These are phyloP conservation scores for Miichthys miiuy DNA, from an alignment of 2,797 vertebrate genomes.

Conservation along the genomic window DNA sequence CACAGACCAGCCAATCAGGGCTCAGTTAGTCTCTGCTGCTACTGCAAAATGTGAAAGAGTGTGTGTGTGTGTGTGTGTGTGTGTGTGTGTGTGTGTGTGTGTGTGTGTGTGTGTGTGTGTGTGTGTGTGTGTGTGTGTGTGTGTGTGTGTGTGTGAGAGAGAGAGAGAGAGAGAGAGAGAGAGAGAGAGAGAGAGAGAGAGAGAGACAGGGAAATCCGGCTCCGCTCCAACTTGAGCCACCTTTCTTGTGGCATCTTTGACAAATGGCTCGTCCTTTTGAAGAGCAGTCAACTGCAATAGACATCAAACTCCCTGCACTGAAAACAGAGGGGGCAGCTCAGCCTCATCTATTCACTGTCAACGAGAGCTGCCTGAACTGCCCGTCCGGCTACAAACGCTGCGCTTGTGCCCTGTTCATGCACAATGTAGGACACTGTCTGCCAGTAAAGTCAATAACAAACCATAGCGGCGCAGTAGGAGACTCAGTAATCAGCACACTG, in stretches of 20 bases:
- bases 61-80: constrained; percentile 39
- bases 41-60: constrained; percentile 66
- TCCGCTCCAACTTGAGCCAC: constrained; percentile 67
- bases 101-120: constrained; percentile 21
- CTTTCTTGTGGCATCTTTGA: constrained; percentile 79
- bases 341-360: constrained; percentile 74
- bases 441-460: constrained; percentile 61
- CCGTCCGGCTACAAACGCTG: constrained; percentile 53
- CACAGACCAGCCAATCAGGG: constrained; percentile 62
- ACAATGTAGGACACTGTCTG: constrained; percentile 61
- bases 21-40: constrained; percentile 60
- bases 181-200: not conserved
- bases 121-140: constrained; percentile 20
- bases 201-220: constrained; percentile 42
- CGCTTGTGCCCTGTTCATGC: constrained; percentile 52
- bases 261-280: constrained; percentile 84
- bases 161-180: not conserved
- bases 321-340: constrained; percentile 76
- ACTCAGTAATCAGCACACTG: constrained; percentile 44
- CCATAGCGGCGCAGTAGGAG: constrained; percentile 48
- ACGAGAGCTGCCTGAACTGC: constrained; percentile 49
- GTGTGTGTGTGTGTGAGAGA: constrained; percentile 8
- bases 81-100: constrained; percentile 38
- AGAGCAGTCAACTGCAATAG: constrained; percentile 83
- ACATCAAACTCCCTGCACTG: constrained; percentile 79